phyloP scores from a whole-genome alignment of 2,888 invertebrate genomes.

The Brassicogethes aeneus region DNA sequence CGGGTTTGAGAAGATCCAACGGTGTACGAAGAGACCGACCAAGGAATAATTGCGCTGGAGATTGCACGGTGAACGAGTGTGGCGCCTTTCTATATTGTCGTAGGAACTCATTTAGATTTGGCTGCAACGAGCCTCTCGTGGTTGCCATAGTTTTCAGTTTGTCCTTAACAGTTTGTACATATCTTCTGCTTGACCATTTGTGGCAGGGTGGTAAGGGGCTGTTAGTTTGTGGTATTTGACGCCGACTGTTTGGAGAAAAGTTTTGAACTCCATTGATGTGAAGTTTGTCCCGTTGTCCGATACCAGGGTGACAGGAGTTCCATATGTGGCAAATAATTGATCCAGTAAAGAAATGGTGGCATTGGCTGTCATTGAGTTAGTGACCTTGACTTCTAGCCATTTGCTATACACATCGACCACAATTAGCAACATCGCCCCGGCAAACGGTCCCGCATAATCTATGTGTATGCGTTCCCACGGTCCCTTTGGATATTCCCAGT shows the following conservation, averaged over 20 bases:
- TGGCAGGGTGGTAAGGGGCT: constrained; percentile 11
- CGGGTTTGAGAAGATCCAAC: constrained; percentile 7
- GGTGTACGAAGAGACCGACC: constrained; percentile 10
- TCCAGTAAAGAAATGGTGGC: constrained; percentile 12
- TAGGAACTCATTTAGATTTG: constrained; percentile 1
- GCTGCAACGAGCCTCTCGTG: constrained; percentile 2
- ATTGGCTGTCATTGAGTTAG: constrained; percentile 10
- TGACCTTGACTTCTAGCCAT: constrained; percentile 19
- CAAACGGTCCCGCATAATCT: constrained; percentile 26
- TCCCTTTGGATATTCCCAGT: constrained; percentile 22
- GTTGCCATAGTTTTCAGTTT: constrained; percentile 4
- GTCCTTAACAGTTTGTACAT: constrained; percentile 11
- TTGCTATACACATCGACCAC: constrained; percentile 17
- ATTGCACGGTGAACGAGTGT: constrained; percentile 10
- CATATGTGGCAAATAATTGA: constrained; percentile 15
- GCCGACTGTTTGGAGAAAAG: constrained; percentile 14
- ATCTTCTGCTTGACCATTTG: constrained; percentile 23
- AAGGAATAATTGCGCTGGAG: constrained; percentile 13
- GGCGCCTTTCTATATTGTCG: constrained; percentile 11
- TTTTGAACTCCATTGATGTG: constrained; percentile 26
- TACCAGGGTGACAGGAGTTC: constrained; percentile 24
- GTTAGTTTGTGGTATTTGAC: constrained; percentile 15
- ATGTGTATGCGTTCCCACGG: constrained; percentile 26
- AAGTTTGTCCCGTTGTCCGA: constrained; percentile 26
- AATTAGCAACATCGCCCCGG: constrained; percentile 12